A percentile compares a stretch with the other conserved stretches of the same genome.
Conservation (phyloP, 1,140 invertebrate species). For the Drosophila rufa region DNA sequence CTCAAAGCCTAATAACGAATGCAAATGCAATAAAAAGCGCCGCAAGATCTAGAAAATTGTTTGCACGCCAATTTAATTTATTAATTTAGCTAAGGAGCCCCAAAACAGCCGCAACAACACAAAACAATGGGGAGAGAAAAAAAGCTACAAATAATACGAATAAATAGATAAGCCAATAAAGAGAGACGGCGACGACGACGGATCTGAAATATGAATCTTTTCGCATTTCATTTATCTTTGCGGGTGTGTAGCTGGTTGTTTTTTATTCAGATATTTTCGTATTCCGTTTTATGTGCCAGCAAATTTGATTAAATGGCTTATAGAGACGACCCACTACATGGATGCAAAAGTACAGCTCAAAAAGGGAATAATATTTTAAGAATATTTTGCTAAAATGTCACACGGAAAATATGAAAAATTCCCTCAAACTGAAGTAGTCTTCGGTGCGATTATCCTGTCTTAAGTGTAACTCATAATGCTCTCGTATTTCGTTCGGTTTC, state of each 20-base stretch:
- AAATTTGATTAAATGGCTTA: conserved; percentile 39
- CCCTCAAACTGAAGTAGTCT: conserved; percentile 10
- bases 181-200: not conserved
- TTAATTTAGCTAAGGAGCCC: conserved; percentile 58
- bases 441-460: conserved; percentile 34
- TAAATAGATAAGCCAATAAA: conserved; percentile 47
- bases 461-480: conserved; percentile 25
- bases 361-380: conserved; percentile 1
- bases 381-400: conserved; percentile 2
- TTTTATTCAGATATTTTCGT: conserved; percentile 13
- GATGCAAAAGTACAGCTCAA: not conserved
- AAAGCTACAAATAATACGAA: conserved; percentile 36
- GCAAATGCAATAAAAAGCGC: conserved; percentile 72
- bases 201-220: conserved; percentile 33
- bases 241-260: not conserved
- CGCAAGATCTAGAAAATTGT: conserved; percentile 58
- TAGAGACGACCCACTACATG: not conserved
- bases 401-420: conserved; percentile 19
- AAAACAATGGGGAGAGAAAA: conserved; percentile 31
- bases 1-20: conserved; percentile 55
- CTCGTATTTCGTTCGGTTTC: conserved; percentile 1
- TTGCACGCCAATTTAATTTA: conserved; percentile 75
- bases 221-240: conserved; percentile 29
- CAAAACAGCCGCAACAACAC: conserved; percentile 38
- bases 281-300: conserved; percentile 12